Evolutionary conservation across 2,888 invertebrate species (phyloP), one percentile per base, ranked within the genome.

Genomic region (Nomada ferruginata): DNA sequence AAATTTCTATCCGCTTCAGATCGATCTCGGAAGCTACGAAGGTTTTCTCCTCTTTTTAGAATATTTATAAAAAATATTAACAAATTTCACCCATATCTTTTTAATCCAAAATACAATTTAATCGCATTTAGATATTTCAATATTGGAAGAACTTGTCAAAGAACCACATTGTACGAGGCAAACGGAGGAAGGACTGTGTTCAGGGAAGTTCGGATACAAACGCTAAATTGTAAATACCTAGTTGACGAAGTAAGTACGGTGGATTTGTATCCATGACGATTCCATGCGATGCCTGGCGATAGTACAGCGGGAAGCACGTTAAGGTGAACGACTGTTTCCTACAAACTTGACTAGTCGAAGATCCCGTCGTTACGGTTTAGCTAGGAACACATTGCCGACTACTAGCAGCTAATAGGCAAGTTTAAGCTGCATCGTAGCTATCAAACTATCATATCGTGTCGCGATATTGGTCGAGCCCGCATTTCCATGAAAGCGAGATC

Each of bases 351-450:
- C 61, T 61, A 69, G 72, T 85, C 83, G 69, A 75, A 75, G 84
- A 80, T 75, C 53, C 29, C 66, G 76, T 52, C 77, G 82, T 85
- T 81, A 85, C 78, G 84, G 80, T 85, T 83, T 74, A 66, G 73
- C 78, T 75, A 57, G 74, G 57, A 74, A 75, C 78, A 71, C 80
- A 79, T 77, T 76, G 76, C 72, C 66, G 18, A 50, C 75, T 82
- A 76, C 78, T 81, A 82, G 77, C 85, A 85, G 85, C 81, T 88
- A 88, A 88, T 89, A 85, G 89, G 52, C 59, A 87, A 89, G 88
- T 88, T 88, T 76, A 82, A 84, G 73, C 74, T 64, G 23, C 47
- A 20, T 68, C 72, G 13, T 69, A 71, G 47, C 63, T 61, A 66
- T 61, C 77, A 68, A 82, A 83, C 83, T 83, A 66, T 70, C 82